Conservation (phyloP, 2,113 vertebrate species). For the Pionites leucogaster region DNA sequence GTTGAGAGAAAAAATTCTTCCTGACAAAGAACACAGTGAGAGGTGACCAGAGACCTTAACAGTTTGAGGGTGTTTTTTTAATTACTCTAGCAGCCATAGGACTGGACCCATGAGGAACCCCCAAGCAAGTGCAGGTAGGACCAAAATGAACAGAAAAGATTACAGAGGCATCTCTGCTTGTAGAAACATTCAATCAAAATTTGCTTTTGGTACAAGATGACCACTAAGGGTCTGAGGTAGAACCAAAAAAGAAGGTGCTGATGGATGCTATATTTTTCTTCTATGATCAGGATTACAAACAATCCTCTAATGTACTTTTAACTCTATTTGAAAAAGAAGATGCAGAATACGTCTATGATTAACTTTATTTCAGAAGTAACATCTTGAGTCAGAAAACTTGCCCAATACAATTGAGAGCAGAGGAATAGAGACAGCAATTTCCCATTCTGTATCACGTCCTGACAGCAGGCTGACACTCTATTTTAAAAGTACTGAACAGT, state of each 20-base stretch:
- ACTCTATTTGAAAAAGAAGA: not conserved
- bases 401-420: not conserved
- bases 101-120: not conserved
- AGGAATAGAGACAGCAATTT: not conserved
- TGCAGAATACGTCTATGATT: not conserved
- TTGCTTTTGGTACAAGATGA: not conserved
- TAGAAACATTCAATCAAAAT: not conserved
- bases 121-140: not conserved
- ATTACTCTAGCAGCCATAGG: not conserved
- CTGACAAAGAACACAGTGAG: not conserved
- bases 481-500: not conserved
- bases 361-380: not conserved
- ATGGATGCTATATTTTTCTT: not conserved
- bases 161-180: not conserved
- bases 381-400: not conserved
- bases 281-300: not conserved
- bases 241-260: not conserved
- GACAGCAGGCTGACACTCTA: constrained; percentile 4
- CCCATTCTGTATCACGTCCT: not conserved
- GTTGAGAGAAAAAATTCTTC: not conserved
- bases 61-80: not conserved
- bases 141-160: not conserved
- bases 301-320: not conserved
- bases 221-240: not conserved
- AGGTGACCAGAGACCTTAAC: not conserved